These are phyloP conservation scores for Sylvia borin DNA, from an alignment of 2,797 vertebrate genomes.

Conservation along the genomic window DNA sequence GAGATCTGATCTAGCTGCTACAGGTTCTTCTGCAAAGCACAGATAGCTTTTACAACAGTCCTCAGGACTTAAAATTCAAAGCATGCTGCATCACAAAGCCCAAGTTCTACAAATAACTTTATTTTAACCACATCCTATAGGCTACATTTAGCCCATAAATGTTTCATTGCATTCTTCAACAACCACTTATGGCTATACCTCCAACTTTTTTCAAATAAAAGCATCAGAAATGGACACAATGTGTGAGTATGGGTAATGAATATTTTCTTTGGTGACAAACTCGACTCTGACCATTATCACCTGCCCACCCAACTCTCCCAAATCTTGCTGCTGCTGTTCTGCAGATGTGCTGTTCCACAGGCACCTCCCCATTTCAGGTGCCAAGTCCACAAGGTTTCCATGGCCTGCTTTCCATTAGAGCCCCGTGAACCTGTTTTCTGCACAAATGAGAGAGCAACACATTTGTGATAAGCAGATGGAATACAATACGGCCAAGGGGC, in stretches of 20 bases:
- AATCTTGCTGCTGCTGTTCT: neutral
- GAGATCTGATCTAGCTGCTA: neutral
- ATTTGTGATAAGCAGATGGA: neutral
- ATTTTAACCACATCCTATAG: neutral
- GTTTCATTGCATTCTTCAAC: neutral
- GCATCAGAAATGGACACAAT: neutral
- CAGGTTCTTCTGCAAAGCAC: neutral
- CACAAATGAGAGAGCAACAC: neutral
- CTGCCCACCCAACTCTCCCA: neutral
- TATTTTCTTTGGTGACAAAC: neutral
- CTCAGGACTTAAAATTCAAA: neutral
- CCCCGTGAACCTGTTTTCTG: neutral
- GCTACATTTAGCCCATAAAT: neutral
- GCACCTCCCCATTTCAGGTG: neutral
- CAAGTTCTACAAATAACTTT: neutral
- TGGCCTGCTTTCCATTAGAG: neutral
- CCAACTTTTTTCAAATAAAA: neutral
- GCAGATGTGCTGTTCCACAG: neutral
- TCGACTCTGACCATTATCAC: neutral
- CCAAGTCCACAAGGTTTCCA: neutral
- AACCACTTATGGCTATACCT: neutral
- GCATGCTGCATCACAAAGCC: neutral
- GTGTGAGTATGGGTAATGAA: neutral
- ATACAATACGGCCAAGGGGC: neutral
- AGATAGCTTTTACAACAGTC: neutral